Evolutionary conservation across 2,888 invertebrate species (phyloP), one percentile per base, ranked within the genome.

Genomic region (Aphodius granarius): DNA sequence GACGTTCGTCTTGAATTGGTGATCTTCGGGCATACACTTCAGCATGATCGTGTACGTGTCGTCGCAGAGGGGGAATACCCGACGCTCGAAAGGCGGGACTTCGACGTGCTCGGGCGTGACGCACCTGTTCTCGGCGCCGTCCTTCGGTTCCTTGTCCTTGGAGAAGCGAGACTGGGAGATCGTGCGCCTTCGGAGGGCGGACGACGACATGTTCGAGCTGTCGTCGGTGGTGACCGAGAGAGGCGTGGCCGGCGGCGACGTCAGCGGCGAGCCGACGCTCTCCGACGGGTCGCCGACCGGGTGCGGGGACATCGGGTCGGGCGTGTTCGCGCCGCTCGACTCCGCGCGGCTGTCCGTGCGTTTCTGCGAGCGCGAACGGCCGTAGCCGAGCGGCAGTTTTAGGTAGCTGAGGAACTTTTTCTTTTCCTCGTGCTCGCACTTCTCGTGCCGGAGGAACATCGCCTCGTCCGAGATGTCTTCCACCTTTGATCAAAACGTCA

Each of bases 381-480:
- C 85, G 68, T 86, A 85, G 65, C 85, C 86, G 15, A 84, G 74
- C 3, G 87, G 87, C 76, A 87, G 81, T 76, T 87, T 91, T 71
- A 90, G 85, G 82, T 90, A 91, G 81, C 89, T 90, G 84, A 91
- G 87, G 87, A 92, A 94, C 80, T 94, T 93, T 83, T 93, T 93
- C 78, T 94, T 92, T 87, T 98, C 98, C 79, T 94, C 94, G 13
- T 89, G 88, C 87, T 95, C 95, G 79, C 93, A 92, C 78, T 92
- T 92, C 72, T 92, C 91, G 87, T 98, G 98, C 2, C 97, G 91
- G 65, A 88, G 85, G 3, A 89, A 85, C 81, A 93, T 92, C 0
- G 92, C 90, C 76, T 92, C 92, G 77, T 97, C 96, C 0, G 94
- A 93, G 76, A 95, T 88, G 86, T 97, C 96, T 86, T 97, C 97